phyloP scores from a whole-genome alignment of 92 coral and sea anemone species.

The Epizoanthus fatuus region DNA sequence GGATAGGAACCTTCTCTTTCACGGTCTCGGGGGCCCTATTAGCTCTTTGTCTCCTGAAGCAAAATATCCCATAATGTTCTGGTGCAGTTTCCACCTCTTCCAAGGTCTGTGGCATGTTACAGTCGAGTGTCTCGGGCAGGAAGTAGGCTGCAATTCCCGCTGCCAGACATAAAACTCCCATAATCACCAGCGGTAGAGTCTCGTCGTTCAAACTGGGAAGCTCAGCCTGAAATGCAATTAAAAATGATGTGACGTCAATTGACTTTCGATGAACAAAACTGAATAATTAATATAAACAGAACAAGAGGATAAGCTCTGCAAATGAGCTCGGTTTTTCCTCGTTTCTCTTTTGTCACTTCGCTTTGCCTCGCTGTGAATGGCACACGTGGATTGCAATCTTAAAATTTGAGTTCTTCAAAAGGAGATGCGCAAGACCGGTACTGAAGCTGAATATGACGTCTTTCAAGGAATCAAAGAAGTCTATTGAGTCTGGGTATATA shows the following conservation, averaged over 20 bases:
- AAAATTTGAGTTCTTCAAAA: too few relatives aligned
- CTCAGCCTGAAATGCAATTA: neutral
- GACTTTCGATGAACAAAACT: neutral
- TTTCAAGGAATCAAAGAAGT: too few relatives aligned
- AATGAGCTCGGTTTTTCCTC: too few relatives aligned
- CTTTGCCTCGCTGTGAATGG: too few relatives aligned
- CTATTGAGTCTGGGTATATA: too few relatives aligned
- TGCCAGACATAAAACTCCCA: slow-evolving; percentile 19
- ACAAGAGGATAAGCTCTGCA: too few relatives aligned
- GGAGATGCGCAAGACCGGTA: too few relatives aligned
- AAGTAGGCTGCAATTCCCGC: slow-evolving; percentile 31
- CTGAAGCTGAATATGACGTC: too few relatives aligned
- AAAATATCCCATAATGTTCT: neutral
- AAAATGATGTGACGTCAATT: neutral
- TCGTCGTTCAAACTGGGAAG: slow-evolving; percentile 25
- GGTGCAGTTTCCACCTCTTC: slow-evolving; percentile 20
- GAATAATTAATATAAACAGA: too few relatives aligned
- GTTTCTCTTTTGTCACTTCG: too few relatives aligned
- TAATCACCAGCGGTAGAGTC: slow-evolving; percentile 32
- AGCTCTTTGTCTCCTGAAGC: neutral
- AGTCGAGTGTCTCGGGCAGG: slow-evolving; percentile 29
- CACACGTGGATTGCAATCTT: too few relatives aligned
- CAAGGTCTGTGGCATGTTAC: slow-evolving; percentile 44
- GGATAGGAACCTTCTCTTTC: neutral
- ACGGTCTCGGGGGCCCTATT: neutral